A percentile compares a stretch with the other conserved stretches of the same genome.
These are phyloP conservation scores for Eubasilissa regina DNA, from an alignment of 1,140 invertebrate species.

Conservation along the genomic window DNA sequence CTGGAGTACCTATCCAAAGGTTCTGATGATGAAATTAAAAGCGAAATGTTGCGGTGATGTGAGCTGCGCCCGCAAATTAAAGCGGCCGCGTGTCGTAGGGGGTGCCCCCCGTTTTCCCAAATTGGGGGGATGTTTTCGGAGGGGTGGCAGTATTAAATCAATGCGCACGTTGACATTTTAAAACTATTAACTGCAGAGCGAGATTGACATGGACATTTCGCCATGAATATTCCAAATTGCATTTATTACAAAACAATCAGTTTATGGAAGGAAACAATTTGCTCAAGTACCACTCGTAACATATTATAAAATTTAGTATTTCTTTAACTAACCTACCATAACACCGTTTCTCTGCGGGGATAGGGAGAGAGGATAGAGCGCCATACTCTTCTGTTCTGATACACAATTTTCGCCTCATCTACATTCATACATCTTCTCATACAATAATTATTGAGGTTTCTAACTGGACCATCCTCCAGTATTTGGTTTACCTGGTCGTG, in stretches of 20 bases:
- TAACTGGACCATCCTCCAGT: too few species aligned
- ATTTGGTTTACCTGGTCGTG: too few species aligned
- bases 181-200: slow-evolving; percentile 39
- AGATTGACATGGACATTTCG: slow-evolving; percentile 23
- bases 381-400: too few species aligned
- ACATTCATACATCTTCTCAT: too few species aligned
- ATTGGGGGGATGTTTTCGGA: background rate
- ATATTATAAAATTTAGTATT: too few species aligned
- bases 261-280: background rate
- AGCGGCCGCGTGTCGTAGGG: slow-evolving; percentile 50
- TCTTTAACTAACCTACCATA: too few species aligned
- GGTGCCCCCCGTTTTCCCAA: slow-evolving; percentile 12
- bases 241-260: background rate
- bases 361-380: too few species aligned
- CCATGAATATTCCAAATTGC: slow-evolving; percentile 26
- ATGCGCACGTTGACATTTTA: slow-evolving; percentile 45
- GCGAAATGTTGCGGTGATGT: slow-evolving; percentile 56
- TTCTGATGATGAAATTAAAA: slow-evolving; percentile 60
- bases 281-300: too few species aligned
- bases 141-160: slow-evolving; percentile 19
- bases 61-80: slow-evolving; percentile 56
- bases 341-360: too few species aligned
- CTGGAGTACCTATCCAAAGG: slow-evolving; percentile 34
- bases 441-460: too few species aligned
- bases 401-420: too few species aligned